phyloP scores from a whole-genome alignment of 2,113 vertebrate species.

The Astur gentilis region DNA sequence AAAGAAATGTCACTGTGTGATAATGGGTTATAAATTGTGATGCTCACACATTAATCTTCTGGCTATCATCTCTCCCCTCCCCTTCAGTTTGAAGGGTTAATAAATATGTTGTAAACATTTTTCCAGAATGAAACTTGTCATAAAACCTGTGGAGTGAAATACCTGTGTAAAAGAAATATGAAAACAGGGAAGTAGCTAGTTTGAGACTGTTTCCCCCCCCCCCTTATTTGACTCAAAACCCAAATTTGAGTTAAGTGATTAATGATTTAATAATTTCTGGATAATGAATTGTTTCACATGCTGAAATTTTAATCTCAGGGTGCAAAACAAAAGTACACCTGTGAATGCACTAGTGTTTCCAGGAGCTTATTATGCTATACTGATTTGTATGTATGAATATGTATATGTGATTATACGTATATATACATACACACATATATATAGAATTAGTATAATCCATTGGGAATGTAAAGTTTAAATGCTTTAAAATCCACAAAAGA shows the following conservation, averaged over 20 bases:
- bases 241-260: not conserved
- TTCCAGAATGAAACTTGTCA: not conserved
- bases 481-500: not conserved
- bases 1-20: not conserved
- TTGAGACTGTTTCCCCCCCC: not conserved
- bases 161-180: not conserved
- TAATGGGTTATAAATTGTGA: not conserved
- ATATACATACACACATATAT: not conserved
- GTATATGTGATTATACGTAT: not conserved
- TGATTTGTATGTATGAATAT: not conserved
- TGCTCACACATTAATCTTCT: not conserved
- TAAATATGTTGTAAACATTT: not conserved
- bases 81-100: not conserved
- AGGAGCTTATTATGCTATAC: not conserved
- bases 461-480: not conserved
- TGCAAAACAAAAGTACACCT: not conserved
- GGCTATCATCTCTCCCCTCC: not conserved
- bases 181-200: not conserved
- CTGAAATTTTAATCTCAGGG: not conserved
- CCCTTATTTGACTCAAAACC: not conserved
- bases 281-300: not conserved
- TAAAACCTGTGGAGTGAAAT: not conserved
- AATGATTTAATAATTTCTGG: not conserved
- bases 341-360: not conserved
- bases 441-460: not conserved